Evolutionary conservation across 37 sponge, comb jelly and placozoan species (phyloP), one percentile per base, ranked within the genome.

Genomic region (Haliclona indistincta): DNA sequence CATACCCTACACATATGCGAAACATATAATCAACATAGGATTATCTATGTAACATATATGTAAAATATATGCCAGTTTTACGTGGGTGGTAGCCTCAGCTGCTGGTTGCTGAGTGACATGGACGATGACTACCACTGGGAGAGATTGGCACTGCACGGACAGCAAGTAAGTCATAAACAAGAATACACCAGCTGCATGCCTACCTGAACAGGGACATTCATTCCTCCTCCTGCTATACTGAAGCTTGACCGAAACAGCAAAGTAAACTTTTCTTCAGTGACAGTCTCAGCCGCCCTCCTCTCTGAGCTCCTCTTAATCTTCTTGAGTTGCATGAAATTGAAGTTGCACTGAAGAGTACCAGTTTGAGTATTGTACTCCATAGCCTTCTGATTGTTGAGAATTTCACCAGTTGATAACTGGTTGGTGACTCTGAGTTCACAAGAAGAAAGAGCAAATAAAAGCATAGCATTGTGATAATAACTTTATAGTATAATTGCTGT

Each of bases 81-180:
- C n/a, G n/a, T n/a, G n/a, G n/a, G n/a, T 95, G 47, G 99, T 98
- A 56, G 88, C 95, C 70, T 95, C 96, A 42, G 99, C 99, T 30
- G 79, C 78, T 28, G 93, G 88, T 54, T 88, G 90, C 68, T 98
- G 99, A 40, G 80, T 93, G 63, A 89, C 96, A 68, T 98, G 95
- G 17, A 98, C 99, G 3, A 92, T 89, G 38, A 98, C 99, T 40
- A 92, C 96, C 26, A 90, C 93, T 13, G 99, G 99, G 0, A 98
- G 77, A 22, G 91, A 89, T n/a, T 76, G 66, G 1, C 38, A 40
- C 43, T 33, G 11, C 6, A 70, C 13, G 20, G 33, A 53, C 15
- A 41, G 4, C n/a, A n/a, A n/a, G n/a, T n/a, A n/a, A n/a, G 53
- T 51, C n/a, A 45, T 32, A 41, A 70, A n/a, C 19, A 45, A 51